Percentiles rank a stretch among this genome's conserved stretches.
phyloP scores from a whole-genome alignment of 2,888 invertebrate genomes.

The Plebejus anna region DNA sequence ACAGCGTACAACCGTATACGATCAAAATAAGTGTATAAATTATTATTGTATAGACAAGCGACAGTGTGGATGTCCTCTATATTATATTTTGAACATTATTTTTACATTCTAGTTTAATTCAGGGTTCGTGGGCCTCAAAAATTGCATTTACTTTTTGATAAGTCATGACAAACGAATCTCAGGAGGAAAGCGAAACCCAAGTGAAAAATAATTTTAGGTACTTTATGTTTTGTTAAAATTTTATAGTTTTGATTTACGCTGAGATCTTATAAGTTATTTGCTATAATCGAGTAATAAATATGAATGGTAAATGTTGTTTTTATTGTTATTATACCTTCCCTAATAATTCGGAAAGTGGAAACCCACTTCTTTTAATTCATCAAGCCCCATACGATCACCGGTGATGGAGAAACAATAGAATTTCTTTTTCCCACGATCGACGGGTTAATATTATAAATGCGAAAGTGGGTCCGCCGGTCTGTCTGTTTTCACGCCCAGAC shows the following conservation, averaged over 20 bases:
- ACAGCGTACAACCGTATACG: neutral
- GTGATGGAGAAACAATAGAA: no score
- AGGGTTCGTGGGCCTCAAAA: conserved; percentile 28
- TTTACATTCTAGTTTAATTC: conserved; percentile 18
- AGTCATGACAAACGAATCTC: conserved; percentile 28
- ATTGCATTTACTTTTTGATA: conserved; percentile 33
- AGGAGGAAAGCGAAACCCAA: neutral
- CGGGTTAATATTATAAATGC: no score
- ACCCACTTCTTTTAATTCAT: no score
- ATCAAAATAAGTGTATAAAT: neutral
- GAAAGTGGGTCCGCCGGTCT: no score
- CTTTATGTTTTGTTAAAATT: conserved; percentile 34
- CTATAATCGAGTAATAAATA: conserved; percentile 39
- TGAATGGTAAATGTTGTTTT: conserved; percentile 32
- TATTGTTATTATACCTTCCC: conserved; percentile 1
- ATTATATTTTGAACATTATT: neutral
- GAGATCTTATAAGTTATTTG: conserved; percentile 38
- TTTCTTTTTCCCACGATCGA: no score
- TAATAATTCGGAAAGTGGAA: no score
- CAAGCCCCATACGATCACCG: no score
- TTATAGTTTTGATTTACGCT: conserved; percentile 35
- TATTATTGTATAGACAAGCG: neutral
- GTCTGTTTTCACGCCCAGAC: no score
- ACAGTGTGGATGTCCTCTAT: neutral
- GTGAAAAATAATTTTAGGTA: conserved; percentile 32